A percentile compares a stretch with the other conserved stretches of the same genome.
Evolutionary conservation across 2,113 vertebrate species (phyloP).

Genomic region (Girardinichthys multiradiatus): DNA sequence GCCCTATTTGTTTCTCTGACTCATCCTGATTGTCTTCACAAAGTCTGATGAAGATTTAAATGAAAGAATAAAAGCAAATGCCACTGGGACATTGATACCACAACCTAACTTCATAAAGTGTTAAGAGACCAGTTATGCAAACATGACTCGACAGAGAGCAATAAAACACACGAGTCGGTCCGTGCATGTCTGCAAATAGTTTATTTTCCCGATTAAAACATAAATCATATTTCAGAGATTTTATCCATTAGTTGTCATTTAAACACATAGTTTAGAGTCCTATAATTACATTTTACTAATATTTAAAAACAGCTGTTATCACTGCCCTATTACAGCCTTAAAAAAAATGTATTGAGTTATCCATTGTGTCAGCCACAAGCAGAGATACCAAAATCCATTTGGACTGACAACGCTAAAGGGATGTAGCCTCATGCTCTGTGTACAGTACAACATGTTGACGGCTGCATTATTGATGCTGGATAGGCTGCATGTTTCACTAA

Average conservation of each 20-base stretch:
- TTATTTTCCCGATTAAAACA: neutral
- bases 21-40: constrained; percentile 26
- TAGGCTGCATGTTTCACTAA: constrained; percentile 23
- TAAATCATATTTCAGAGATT: too few species aligned
- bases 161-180: neutral
- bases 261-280: neutral
- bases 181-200: neutral
- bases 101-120: too few species aligned
- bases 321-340: constrained; percentile 34
- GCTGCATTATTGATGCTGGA: constrained; percentile 59
- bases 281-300: neutral
- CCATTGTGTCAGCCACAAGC: constrained; percentile 17
- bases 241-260: neutral
- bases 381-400: constrained; percentile 56
- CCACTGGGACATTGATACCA: too few species aligned
- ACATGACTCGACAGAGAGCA: constrained; percentile 21
- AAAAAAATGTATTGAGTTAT: constrained; percentile 53
- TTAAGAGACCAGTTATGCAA: constrained; percentile 2
- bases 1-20: constrained; percentile 31
- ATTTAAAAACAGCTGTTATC: neutral
- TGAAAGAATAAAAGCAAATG: constrained; percentile 37
- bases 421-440: constrained; percentile 31
- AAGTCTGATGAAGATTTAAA: constrained; percentile 19
- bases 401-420: constrained; percentile 43
- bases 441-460: constrained; percentile 46